Base-by-base conservation (phyloP, 2,888 invertebrate genomes). In the Drosophila austrosaltans region DNA sequence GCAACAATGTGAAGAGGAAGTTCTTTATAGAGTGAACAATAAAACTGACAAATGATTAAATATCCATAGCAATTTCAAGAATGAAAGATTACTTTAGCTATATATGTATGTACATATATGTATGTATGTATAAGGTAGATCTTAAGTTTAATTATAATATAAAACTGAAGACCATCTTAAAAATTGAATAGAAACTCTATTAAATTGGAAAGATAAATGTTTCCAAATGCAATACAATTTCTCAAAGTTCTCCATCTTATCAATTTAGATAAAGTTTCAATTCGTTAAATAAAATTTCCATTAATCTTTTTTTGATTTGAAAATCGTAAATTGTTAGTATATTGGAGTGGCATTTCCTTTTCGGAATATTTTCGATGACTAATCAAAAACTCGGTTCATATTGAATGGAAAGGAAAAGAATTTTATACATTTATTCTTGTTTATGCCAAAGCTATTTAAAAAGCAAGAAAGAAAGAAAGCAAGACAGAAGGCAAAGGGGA, bases 321-420 rank as follows among this genome's bases (percentile, higher is more conserved):
- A 36, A 58, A 57, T 72, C 66, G 12, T 58, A 12, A 61, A 39
- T 7, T 22, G 10, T 56, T 67, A 36, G 22, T 22, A 59, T 74
- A 72, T 72, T 75, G 62, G 48, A 10, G 25, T 48, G 25, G 48
- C 48, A 48, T 48, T 48, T 48, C 48, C 48, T 25, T 25, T 2
- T 54, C 28, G 32, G 62, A 58, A 67, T 73, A 66, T 62, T 74
- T 10, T 73, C 44, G 67, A 72, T 72, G 72, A 72, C 63, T 72
- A 72, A 72, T 72, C 75, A 74, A 64, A 63, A 63, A 56, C 25
- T 30, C 32, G 32, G 32, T 42, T 39, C 57, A 57, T 28, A 59
- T 42, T 20, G 22, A 22, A 57, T n/a, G 20, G 57, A 7, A 39
- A 39, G 10, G 22, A 57, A 42, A 40, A 59, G 25, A 42, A 42